phyloP scores from a whole-genome alignment of 2,888 invertebrate genomes.

The Xanthia togata region DNA sequence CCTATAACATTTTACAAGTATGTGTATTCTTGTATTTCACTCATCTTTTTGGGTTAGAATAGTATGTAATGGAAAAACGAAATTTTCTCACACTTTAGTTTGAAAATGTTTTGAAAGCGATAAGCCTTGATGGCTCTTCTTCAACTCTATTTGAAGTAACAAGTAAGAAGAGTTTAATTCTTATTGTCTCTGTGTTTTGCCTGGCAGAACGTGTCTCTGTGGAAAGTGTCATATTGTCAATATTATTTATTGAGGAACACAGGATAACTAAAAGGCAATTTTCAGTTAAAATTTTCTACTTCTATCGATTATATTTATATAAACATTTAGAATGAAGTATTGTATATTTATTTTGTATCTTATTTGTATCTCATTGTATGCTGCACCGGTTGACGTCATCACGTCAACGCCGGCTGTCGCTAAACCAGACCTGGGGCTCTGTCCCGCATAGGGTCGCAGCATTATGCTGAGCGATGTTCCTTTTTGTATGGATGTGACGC shows the following conservation, averaged over 20 bases:
- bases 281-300: background rate
- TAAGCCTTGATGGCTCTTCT: background rate
- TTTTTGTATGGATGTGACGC: no score
- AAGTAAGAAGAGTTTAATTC: constrained; percentile 3
- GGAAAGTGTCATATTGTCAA: constrained; percentile 5
- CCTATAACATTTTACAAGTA: background rate
- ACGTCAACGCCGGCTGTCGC: no score
- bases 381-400: no score
- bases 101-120: no score
- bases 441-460: no score
- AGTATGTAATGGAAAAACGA: background rate
- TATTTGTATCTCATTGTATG: no score
- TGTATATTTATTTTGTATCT: no score
- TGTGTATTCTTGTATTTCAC: background rate
- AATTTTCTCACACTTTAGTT: no score
- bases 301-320: background rate
- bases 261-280: background rate
- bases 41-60: background rate
- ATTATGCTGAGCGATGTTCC: no score
- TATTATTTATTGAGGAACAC: background rate
- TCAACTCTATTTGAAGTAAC: background rate
- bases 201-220: background rate
- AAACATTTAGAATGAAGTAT: no score
- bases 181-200: background rate
- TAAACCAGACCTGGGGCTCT: no score